These are phyloP conservation scores for Crotalus horridus DNA, from an alignment of 2,113 vertebrate genomes.

Conservation along the genomic window DNA sequence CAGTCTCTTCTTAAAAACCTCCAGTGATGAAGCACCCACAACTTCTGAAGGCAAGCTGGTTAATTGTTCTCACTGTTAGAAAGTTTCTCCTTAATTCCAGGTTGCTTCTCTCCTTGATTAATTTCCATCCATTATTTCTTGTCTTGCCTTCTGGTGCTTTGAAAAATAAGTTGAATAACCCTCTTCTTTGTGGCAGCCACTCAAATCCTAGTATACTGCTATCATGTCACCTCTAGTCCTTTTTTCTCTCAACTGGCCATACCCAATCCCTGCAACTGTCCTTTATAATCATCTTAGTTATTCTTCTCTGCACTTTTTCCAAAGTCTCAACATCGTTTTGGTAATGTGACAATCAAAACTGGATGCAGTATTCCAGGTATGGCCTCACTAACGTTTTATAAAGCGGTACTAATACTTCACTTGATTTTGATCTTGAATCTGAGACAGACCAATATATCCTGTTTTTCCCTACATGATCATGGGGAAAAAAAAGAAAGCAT, in stretches of 20 bases:
- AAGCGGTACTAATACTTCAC: background rate
- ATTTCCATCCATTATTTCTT: background rate
- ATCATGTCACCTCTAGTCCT: background rate
- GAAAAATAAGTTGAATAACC: background rate
- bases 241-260: background rate
- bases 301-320: background rate
- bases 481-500: fast-evolving
- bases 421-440: background rate
- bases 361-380: background rate
- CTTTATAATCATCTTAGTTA: background rate
- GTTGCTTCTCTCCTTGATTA: background rate
- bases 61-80: background rate
- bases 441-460: background rate
- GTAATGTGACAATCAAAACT: background rate
- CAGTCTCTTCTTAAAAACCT: background rate
- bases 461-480: background rate
- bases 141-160: background rate
- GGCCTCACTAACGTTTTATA: background rate
- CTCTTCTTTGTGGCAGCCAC: background rate
- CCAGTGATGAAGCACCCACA: background rate
- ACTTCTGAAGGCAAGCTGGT: background rate
- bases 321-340: background rate
- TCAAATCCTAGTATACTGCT: background rate
- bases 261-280: background rate
- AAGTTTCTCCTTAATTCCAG: background rate